Evolutionary conservation across 2,888 invertebrate species (phyloP), one percentile per base, ranked within the genome.

Genomic region (Pristionchus entomophagus): DNA sequence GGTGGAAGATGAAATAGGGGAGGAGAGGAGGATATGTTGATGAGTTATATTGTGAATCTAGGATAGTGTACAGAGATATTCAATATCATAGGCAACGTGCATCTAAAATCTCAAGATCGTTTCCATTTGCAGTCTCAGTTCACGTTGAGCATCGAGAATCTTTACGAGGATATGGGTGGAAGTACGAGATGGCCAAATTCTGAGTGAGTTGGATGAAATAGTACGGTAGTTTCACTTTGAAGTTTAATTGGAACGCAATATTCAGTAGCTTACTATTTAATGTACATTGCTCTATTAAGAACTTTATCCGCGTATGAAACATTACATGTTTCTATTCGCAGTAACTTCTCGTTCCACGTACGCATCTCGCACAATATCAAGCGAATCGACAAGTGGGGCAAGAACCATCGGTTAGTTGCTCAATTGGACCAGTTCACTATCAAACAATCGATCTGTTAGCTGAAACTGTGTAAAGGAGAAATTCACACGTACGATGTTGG

Each of bases 361-460:
- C 91, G 91, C 62, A 91, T 94, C 45, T 94, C 95, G 77, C 94
- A 95, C 87, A 95, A 95, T 92, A 90, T 95, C 32, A 88, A 94
- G 14, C 91, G 91, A 81, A 88, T 95, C 45, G 96, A 53, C 85
- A 93, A 93, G 73, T 91, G 92, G 91, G n/a, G n/a, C n/a, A 86
- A 86, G n/a, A 49, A 86, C 6, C 91, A 91, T 83, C 90, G 93
- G 19, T 85, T 8, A 19, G 59, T 26, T 29, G 5, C 4, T 80
- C 29, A 14, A 6, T 12, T 17, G n/a, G n/a, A 45, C 14, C 14
- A 10, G 5, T 56, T 56, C 56, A 56, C n/a, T n/a, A n/a, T n/a
- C n/a, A n/a, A n/a, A n/a, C n/a, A n/a, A n/a, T n/a, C n/a, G n/a
- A n/a, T n/a, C n/a, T n/a, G n/a, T n/a, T n/a, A n/a, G n/a, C n/a